Base-by-base conservation (phyloP, 2,797 vertebrate species). In the Parauchenoglanis punctatus region DNA sequence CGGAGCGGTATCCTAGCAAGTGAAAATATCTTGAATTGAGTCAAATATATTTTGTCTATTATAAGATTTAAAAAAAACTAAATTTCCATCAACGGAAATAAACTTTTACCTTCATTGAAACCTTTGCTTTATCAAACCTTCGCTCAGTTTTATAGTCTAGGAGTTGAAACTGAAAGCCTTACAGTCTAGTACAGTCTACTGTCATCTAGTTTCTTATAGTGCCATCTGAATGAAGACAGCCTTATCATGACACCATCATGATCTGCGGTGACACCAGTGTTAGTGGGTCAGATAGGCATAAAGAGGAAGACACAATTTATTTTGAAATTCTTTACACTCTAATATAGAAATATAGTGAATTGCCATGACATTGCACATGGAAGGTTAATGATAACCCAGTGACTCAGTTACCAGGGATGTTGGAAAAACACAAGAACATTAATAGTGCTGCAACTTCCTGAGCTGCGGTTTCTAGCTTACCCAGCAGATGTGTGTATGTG, bases 401-500 rank as follows among this genome's bases (percentile, higher is more conserved):
- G 77, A 88, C 31, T 88, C 18, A 44, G 23, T 49, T 31, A 59
- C 28, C 3, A 20, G n/a, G 11, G 0, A 61, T 61, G 86, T 68
- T 81, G 49, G 65, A 85, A 59, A 56, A 46, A 56, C 40, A 54
- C 35, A 40, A 54, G 35, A 72, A 86, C 25, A 72, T 81, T 63
- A 82, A 76, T 82, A 76, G 56, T 49, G 67, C 20, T 63, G 75
- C n/a, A 77, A 87, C 88, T 90, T 90, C 86, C 89, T 90, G 89
- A 78, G 72, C 20, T 87, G 89, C 13, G 88, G 89, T 87, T 89
- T 87, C 65, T 56, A 54, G 28, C 68, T 40, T 25, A 40, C 59
- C 20, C 56, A 84, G 87, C 80, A 59, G 1, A 65, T 65, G 75
- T 59, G 23, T 58, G 35, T 54, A 23, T 40, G 8, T 72, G 73